A percentile compares a stretch with the other conserved stretches of the same genome.
Evolutionary conservation across 2,888 invertebrate genomes (phyloP).

Genomic region (Cecidostiba fungosa): DNA sequence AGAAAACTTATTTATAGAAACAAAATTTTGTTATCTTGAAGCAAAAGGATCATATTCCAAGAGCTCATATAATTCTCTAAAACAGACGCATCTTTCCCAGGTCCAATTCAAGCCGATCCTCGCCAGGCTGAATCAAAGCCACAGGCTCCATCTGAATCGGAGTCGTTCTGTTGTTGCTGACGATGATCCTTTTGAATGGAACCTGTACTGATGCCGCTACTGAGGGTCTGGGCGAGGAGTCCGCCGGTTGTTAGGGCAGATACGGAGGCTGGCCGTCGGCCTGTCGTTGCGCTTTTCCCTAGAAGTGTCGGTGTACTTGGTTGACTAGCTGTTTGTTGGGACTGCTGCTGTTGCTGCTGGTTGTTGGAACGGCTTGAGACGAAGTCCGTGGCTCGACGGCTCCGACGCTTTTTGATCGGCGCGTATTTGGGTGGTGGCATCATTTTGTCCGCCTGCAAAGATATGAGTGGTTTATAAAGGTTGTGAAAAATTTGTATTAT

Average conservation of each 20-base stretch:
- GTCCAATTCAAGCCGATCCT: constrained; percentile 68
- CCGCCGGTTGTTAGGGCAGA: constrained; percentile 57
- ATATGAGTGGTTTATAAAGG: constrained; percentile 13
- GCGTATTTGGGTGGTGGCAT: constrained; percentile 90
- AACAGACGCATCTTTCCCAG: too few relatives aligned
- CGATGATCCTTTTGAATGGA: constrained; percentile 54
- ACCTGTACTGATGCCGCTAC: constrained; percentile 76
- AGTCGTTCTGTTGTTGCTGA: constrained; percentile 82
- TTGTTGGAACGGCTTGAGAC: constrained; percentile 45
- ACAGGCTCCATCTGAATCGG: constrained; percentile 93
- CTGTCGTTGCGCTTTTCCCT: constrained; percentile 67
- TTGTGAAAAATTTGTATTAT: neutral
- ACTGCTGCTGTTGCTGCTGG: neutral
- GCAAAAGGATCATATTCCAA: too few relatives aligned
- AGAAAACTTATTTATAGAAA: neutral
- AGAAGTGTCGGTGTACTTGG: constrained; percentile 75
- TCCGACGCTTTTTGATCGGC: constrained; percentile 86
- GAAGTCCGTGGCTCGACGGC: constrained; percentile 82
- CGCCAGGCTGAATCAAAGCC: constrained; percentile 91
- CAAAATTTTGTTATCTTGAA: too few relatives aligned
- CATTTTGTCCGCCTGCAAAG: constrained; percentile 78
- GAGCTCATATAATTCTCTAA: too few relatives aligned
- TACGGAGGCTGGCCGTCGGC: constrained; percentile 77
- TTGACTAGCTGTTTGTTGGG: constrained; percentile 68
- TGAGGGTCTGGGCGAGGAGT: constrained; percentile 13